Base-by-base conservation (phyloP, 2,888 invertebrate genomes). In the Leptogaster cylindrica region DNA sequence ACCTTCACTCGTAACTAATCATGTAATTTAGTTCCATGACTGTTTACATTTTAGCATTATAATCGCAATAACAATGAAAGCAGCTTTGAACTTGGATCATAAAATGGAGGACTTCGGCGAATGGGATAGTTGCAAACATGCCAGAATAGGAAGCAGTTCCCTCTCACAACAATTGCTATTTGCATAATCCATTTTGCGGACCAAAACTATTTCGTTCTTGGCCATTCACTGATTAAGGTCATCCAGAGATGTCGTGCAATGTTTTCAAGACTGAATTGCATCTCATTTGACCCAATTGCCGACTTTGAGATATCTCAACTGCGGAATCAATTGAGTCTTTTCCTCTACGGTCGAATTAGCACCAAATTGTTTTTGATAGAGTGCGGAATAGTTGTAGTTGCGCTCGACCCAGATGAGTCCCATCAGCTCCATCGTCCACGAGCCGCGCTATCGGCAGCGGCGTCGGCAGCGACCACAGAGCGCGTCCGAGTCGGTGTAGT, bases 201-300 rank as follows among this genome's bases (percentile, higher is more conserved):
- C n/a, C 27, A 27, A 12, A 27, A 25, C 28, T 25, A 50, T 50
- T 28, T 50, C 25, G 28, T 25, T 25, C 27, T 50, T 50, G 50
- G 58, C 41, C 58, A 58, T 58, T 41, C 39, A 39, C 23, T 58
- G 41, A 58, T 58, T 58, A 14, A 58, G 58, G 58, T 58, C 58
- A 58, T 41, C 41, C 41, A 28, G 28, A 50, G 50, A 25, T 14
- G 50, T 27, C 27, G n/a, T n/a, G n/a, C n/a, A n/a, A 31, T 8
- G 31, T 7, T 31, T 10, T n/a, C 23, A 12, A 25, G n/a, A 20
- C 33, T 52, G 16, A 31, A 52, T 33, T 52, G 52, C 52, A 31
- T 33, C 52, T 18, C 52, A 52, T 52, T 52, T 31, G 52, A 52
- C 52, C 52, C 52, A 52, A 33, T 52, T 52, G 52, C 52, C 33